A percentile compares a stretch with the other conserved stretches of the same genome.
phyloP scores from a whole-genome alignment of 2,113 vertebrate species.

The Bufo gargarizans region DNA sequence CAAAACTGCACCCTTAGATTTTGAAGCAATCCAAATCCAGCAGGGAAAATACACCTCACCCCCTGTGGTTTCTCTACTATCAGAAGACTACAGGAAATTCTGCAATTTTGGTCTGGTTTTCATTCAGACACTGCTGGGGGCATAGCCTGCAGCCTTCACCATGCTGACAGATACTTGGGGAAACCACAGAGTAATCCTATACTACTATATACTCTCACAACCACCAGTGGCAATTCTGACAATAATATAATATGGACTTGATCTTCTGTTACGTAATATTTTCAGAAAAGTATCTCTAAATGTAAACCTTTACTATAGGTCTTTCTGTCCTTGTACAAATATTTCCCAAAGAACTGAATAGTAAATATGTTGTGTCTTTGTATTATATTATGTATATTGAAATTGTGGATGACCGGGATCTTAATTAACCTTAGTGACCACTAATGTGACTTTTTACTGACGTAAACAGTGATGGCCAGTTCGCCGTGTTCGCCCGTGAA shows the following conservation, averaged over 20 bases:
- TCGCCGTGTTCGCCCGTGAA: too few relatives aligned
- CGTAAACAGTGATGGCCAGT: too few relatives aligned
- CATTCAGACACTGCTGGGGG: background rate
- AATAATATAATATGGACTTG: background rate
- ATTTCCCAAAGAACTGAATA: background rate
- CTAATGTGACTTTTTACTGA: too few relatives aligned
- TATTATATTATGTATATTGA: too few relatives aligned
- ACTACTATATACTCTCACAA: background rate
- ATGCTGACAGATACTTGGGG: background rate
- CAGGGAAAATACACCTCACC: background rate
- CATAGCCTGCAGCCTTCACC: background rate
- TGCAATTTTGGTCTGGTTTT: background rate
- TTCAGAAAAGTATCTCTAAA: background rate
- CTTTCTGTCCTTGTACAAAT: background rate
- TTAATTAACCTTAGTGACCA: too few relatives aligned
- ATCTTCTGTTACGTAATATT: background rate
- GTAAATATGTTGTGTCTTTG: too few relatives aligned
- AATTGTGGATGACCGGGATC: too few relatives aligned
- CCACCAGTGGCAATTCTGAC: background rate
- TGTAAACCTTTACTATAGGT: background rate
- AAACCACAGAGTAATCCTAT: background rate
- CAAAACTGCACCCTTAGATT: background rate
- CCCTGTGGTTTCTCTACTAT: background rate
- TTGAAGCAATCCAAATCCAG: background rate
- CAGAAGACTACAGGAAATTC: background rate